Percentiles rank a stretch among this genome's conserved stretches.
These are phyloP conservation scores for Ciconia boyciana DNA, from an alignment of 2,113 vertebrate species.

Conservation along the genomic window DNA sequence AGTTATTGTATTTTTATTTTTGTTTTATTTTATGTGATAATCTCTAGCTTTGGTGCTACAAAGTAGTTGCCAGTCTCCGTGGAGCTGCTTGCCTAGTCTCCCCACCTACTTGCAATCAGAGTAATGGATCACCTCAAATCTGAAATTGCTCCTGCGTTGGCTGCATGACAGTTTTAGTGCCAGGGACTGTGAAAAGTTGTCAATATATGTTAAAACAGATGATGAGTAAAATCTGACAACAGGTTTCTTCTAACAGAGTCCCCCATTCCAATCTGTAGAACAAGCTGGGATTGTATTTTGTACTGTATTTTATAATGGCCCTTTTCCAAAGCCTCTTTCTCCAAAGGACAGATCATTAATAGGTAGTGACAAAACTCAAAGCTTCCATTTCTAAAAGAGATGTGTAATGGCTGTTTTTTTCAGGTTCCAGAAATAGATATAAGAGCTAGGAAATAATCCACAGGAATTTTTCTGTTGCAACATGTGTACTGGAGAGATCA, in stretches of 20 bases:
- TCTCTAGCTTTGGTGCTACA: neutral
- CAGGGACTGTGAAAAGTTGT: slow-evolving; percentile 26
- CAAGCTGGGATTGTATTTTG: slow-evolving; percentile 13
- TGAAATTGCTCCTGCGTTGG: slow-evolving; percentile 20
- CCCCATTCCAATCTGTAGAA: neutral
- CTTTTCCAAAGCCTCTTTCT: slow-evolving; percentile 48
- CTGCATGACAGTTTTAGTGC: neutral
- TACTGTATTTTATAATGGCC: slow-evolving; percentile 10
- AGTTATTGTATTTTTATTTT: neutral
- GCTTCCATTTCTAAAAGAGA: slow-evolving; percentile 28
- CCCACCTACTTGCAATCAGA: neutral
- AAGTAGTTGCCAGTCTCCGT: neutral
- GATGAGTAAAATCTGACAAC: slow-evolving; percentile 37
- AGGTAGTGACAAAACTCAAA: slow-evolving; percentile 37
- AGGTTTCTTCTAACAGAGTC: slow-evolving; percentile 11
- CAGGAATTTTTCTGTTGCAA: neutral
- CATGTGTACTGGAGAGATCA: slow-evolving; percentile 15
- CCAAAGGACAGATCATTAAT: slow-evolving; percentile 17
- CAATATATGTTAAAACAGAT: slow-evolving; percentile 41
- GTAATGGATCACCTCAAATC: neutral
- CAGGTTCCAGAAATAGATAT: slow-evolving; percentile 44
- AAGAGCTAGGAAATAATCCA: slow-evolving; percentile 49
- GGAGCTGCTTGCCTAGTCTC: neutral
- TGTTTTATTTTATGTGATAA: neutral
- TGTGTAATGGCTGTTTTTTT: neutral